These are phyloP conservation scores for Eurytoma californica DNA, from an alignment of 2,888 invertebrate species.

Conservation along the genomic window DNA sequence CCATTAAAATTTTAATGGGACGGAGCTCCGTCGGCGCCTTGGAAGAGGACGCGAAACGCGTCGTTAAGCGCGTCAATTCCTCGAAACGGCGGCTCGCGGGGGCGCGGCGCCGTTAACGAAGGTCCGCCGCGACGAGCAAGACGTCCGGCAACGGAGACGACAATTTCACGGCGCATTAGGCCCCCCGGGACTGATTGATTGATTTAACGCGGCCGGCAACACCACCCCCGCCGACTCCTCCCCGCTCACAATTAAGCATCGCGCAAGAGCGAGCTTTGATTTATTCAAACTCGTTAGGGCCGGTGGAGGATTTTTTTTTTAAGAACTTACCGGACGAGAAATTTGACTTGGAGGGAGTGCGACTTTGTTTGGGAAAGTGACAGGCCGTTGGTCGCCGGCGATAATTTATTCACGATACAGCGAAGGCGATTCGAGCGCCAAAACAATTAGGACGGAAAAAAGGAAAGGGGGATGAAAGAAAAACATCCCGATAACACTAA, in stretches of 20 bases:
- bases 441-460: no score
- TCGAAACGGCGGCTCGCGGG: conserved; percentile 3
- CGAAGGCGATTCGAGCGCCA: no score
- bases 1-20: conserved; percentile 45
- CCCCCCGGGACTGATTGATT: conserved; percentile 46
- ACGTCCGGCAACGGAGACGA: conserved; percentile 62
- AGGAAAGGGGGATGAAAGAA: background rate
- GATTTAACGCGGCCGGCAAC: conserved; percentile 60
- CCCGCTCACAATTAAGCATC: conserved; percentile 9
- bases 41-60: conserved; percentile 22
- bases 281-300: background rate
- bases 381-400: no score
- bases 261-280: conserved; percentile 42
- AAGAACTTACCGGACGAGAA: background rate
- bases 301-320: background rate
- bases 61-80: conserved; percentile 42
- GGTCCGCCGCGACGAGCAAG: conserved; percentile 44
- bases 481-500: background rate
- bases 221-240: conserved; percentile 50
- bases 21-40: background rate
- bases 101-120: conserved; percentile 23
- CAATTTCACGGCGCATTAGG: conserved; percentile 73
- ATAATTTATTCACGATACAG: no score
- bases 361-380: background rate
- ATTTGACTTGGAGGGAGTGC: background rate